These are phyloP conservation scores for Molorchus minor DNA, from an alignment of 2,888 invertebrate species.

Conservation along the genomic window DNA sequence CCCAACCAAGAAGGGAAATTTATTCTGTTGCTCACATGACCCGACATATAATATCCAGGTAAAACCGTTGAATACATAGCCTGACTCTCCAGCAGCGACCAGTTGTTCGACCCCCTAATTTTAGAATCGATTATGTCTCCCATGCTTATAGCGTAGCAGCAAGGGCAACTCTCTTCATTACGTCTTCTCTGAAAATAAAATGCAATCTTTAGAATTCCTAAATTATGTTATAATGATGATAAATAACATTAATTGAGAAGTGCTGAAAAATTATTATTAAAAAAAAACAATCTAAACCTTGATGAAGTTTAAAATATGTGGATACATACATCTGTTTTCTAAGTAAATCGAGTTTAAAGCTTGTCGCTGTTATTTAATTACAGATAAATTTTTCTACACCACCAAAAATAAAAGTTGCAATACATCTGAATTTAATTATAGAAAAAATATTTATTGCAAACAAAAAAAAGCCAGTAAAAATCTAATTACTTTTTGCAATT, in stretches of 20 bases:
- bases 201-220: too few relatives aligned
- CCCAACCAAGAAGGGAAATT: slow-evolving; percentile 97
- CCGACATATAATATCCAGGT: slow-evolving; percentile 87
- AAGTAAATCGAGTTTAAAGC: too few relatives aligned
- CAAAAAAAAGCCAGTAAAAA: slow-evolving; percentile 1
- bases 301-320: too few relatives aligned
- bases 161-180: slow-evolving; percentile 71
- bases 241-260: too few relatives aligned
- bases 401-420: too few relatives aligned
- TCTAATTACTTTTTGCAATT: slow-evolving; percentile 75
- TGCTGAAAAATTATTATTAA: too few relatives aligned
- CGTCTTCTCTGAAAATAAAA: slow-evolving; percentile 39
- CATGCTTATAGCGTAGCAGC: slow-evolving; percentile 85
- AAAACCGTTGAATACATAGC: slow-evolving; percentile 91
- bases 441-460: neutral
- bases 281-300: too few relatives aligned
- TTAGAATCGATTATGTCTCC: slow-evolving; percentile 87
- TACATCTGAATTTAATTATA: neutral
- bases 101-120: slow-evolving; percentile 82
- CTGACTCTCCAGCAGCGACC: slow-evolving; percentile 86
- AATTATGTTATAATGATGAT: too few relatives aligned
- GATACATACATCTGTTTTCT: too few relatives aligned
- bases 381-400: too few relatives aligned
- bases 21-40: slow-evolving; percentile 80
- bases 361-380: too few relatives aligned